phyloP scores from a whole-genome alignment of 2,113 vertebrate genomes.

The Nyctibius bracteatus region DNA sequence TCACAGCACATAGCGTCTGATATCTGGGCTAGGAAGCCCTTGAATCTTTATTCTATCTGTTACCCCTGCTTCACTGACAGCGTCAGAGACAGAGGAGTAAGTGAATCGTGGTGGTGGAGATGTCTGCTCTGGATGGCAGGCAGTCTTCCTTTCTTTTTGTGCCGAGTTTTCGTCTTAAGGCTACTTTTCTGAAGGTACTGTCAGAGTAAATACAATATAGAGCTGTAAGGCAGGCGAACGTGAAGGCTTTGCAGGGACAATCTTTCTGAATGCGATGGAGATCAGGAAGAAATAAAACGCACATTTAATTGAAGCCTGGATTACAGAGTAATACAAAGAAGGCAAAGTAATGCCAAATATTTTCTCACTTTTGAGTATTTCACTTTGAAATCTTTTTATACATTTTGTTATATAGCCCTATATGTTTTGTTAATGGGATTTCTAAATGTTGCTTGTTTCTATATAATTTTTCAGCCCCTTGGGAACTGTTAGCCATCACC shows the following conservation, averaged over 20 bases:
- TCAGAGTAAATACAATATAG: neutral
- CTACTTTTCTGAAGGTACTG: neutral
- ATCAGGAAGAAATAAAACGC: neutral
- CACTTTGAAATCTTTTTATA: neutral
- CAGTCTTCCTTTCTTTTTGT: neutral
- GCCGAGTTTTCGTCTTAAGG: neutral
- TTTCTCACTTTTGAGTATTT: neutral
- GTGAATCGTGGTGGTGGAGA: neutral
- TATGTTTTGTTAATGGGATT: neutral
- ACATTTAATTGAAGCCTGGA: neutral
- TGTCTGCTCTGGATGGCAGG: neutral
- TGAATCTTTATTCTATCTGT: neutral
- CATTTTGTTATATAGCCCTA: neutral
- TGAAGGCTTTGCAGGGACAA: neutral
- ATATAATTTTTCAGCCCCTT: neutral
- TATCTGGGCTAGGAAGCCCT: neutral
- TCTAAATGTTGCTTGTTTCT: neutral
- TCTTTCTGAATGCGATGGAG: neutral
- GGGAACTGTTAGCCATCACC: neutral
- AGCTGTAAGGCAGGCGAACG: neutral
- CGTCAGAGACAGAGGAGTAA: neutral
- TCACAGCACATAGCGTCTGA: neutral
- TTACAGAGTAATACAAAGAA: neutral
- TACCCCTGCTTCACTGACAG: neutral
- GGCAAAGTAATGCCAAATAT: neutral